Conservation (phyloP, 2,888 invertebrate species). For the Nemotelus nigrinus region DNA sequence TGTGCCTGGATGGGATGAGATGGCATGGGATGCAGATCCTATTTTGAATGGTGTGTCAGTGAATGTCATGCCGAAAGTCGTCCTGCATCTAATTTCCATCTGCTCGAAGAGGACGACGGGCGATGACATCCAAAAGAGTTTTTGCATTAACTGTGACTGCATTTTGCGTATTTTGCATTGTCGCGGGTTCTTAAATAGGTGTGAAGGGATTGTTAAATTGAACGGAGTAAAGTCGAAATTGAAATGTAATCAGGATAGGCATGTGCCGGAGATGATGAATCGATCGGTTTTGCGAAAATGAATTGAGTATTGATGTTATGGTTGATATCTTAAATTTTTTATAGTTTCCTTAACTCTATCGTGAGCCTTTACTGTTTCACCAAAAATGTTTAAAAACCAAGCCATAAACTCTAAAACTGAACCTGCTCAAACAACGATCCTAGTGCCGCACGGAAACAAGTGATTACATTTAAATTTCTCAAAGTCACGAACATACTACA, state of each 20-base stretch:
- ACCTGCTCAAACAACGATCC: not conserved
- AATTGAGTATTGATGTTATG: too few relatives aligned
- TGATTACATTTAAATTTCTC: not conserved
- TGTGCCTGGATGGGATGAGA: slow-evolving; percentile 10
- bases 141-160: slow-evolving; percentile 24
- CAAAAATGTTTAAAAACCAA: too few relatives aligned
- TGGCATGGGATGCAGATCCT: slow-evolving; percentile 9
- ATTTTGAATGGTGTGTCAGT: not conserved
- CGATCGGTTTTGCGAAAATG: not conserved
- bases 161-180: slow-evolving; percentile 28
- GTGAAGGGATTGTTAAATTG: slow-evolving; percentile 4
- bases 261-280: slow-evolving; percentile 38
- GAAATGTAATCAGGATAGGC: slow-evolving; percentile 32
- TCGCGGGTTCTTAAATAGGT: slow-evolving; percentile 2
- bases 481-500: slow-evolving; percentile 25
- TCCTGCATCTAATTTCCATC: slow-evolving; percentile 40
- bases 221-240: slow-evolving; percentile 24
- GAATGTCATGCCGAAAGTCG: slow-evolving; percentile 4
- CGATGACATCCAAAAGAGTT: slow-evolving; percentile 27
- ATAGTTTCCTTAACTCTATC: too few relatives aligned
- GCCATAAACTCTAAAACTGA: too few relatives aligned
- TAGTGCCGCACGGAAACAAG: not conserved
- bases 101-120: not conserved
- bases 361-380: too few relatives aligned
- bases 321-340: too few relatives aligned